These are phyloP conservation scores for Oryzaephilus surinamensis DNA, from an alignment of 1,140 invertebrate species.

Conservation along the genomic window DNA sequence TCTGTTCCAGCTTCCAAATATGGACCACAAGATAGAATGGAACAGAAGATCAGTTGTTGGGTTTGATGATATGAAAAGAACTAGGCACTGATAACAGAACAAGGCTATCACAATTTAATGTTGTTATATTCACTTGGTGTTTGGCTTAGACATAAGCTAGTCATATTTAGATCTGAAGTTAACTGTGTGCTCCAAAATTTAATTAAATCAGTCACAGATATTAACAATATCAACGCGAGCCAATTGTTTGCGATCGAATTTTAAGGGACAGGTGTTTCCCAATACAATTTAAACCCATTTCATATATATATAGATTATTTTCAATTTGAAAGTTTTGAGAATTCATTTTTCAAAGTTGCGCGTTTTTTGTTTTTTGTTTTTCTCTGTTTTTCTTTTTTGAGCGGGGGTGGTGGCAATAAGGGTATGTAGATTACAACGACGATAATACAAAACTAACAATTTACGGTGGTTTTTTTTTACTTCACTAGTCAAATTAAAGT, in stretches of 20 bases:
- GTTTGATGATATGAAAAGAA: constrained; percentile 15
- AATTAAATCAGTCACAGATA: constrained; percentile 39
- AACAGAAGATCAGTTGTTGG: constrained; percentile 5
- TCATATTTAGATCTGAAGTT: constrained; percentile 34
- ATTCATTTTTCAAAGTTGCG: too few relatives aligned
- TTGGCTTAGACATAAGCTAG: constrained; percentile 38
- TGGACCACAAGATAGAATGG: constrained; percentile 2
- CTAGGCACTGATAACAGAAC: constrained; percentile 28
- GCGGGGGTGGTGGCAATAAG: too few relatives aligned
- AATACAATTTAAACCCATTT: too few relatives aligned
- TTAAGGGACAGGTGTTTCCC: too few relatives aligned
- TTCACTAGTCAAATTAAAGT: too few relatives aligned
- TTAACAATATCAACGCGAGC: constrained; percentile 35
- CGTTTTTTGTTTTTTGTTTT: too few relatives aligned
- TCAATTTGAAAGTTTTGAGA: too few relatives aligned
- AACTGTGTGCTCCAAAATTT: constrained; percentile 34
- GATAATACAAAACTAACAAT: too few relatives aligned
- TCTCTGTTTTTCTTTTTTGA: too few relatives aligned
- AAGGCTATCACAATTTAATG: constrained; percentile 38
- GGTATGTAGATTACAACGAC: too few relatives aligned
- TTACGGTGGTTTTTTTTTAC: too few relatives aligned
- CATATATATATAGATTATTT: too few relatives aligned
- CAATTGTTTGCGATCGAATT: constrained; percentile 30
- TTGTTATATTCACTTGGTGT: constrained; percentile 38
- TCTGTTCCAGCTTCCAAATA: neutral